Evolutionary conservation across 1,140 invertebrate species (phyloP).

Genomic region (Cydia fagiglandana): DNA sequence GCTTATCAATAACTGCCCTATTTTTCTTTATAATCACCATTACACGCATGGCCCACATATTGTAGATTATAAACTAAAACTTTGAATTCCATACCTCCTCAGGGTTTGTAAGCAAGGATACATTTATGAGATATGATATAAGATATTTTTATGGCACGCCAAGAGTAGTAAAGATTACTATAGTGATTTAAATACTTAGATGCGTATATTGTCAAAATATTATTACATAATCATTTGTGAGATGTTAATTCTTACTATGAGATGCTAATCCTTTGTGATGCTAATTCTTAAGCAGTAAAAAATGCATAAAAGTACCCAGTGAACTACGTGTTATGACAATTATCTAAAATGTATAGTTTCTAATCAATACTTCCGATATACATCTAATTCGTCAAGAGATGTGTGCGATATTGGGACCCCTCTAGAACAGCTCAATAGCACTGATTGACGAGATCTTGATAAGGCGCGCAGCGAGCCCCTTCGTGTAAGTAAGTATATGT

Average conservation of each 20-base stretch:
- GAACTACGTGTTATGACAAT: not conserved
- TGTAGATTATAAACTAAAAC: not conserved
- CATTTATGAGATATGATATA: not conserved
- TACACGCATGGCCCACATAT: not conserved
- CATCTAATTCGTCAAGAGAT: conserved; percentile 24
- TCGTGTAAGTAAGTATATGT: conserved; percentile 33
- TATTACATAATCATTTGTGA: no score
- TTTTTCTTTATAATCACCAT: conserved; percentile 41
- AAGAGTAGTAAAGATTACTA: no score
- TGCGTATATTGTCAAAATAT: no score
- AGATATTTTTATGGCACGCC: no score
- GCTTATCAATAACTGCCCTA: conserved; percentile 40
- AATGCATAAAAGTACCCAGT: no score
- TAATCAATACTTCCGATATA: conserved; percentile 3
- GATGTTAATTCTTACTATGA: no score
- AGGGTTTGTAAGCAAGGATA: not conserved
- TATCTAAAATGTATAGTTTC: conserved; percentile 14
- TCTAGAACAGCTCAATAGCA: conserved; percentile 46
- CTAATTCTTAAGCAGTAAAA: no score
- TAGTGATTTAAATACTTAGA: no score
- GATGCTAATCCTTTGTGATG: no score
- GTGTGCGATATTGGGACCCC: conserved; percentile 12
- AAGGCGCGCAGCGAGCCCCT: conserved; percentile 38
- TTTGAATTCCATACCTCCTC: not conserved
- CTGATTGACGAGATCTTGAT: conserved; percentile 72